Conservation (phyloP, 1,140 invertebrate genomes). For the Hyles vespertilio region DNA sequence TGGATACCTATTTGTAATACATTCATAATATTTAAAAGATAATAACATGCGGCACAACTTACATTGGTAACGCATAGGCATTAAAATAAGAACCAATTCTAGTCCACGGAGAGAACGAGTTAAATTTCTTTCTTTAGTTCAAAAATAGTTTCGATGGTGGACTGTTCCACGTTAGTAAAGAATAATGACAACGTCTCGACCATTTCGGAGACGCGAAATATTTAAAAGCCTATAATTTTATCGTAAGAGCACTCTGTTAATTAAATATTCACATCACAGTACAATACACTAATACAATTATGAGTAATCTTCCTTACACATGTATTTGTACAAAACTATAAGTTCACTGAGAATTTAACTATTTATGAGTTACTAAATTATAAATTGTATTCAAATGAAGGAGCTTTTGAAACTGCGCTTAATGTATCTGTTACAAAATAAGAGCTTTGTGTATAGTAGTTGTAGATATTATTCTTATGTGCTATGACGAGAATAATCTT, state of each 20-base stretch:
- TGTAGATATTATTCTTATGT: slow-evolving; percentile 42
- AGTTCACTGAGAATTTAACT: slow-evolving; percentile 19
- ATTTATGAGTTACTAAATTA: slow-evolving; percentile 17
- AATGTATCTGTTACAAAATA: slow-evolving; percentile 52
- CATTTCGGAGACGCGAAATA: no score
- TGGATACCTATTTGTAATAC: no score
- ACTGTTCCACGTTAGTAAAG: no score
- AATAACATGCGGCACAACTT: no score
- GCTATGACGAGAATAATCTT: slow-evolving; percentile 29
- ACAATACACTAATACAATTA: slow-evolving; percentile 13
- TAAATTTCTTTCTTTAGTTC: slow-evolving; percentile 38
- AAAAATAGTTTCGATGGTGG: slow-evolving; percentile 1
- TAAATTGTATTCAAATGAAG: slow-evolving; percentile 42
- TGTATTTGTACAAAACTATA: slow-evolving; percentile 13
- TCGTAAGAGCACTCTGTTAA: slow-evolving; percentile 23
- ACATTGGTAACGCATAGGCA: no score
- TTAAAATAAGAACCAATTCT: background rate
- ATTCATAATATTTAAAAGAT: no score
- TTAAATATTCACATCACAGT: slow-evolving; percentile 18
- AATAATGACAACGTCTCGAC: no score
- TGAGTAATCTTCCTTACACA: slow-evolving; percentile 15
- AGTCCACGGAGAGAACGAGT: slow-evolving; percentile 15
- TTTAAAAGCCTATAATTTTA: slow-evolving; percentile 19
- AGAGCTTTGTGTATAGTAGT: slow-evolving; percentile 68
- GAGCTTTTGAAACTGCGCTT: slow-evolving; percentile 65